Conservation (phyloP, 2,797 vertebrate species). For the Coregonus ussuriensis region DNA sequence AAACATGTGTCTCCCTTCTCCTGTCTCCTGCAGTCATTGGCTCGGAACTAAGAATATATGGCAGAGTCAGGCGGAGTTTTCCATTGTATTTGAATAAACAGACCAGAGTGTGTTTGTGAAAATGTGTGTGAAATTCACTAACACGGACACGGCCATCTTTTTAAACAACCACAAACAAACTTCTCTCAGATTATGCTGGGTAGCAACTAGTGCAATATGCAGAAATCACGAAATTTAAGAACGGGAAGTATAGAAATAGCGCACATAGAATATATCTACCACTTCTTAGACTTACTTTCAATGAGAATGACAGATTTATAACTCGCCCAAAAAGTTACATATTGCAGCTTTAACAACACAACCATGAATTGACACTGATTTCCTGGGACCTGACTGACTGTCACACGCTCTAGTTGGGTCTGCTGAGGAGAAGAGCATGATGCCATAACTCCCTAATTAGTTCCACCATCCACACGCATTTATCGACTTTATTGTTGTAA, state of each 20-base stretch:
- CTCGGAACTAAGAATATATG: slow-evolving; percentile 20
- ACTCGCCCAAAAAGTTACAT: no score
- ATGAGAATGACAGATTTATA: no score
- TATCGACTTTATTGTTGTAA: slow-evolving; percentile 62
- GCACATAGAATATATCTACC: no score
- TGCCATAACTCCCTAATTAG: slow-evolving; percentile 65
- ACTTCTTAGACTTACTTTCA: no score
- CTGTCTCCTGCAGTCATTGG: slow-evolving; percentile 27
- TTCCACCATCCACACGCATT: slow-evolving; percentile 55
- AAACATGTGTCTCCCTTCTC: slow-evolving; percentile 25
- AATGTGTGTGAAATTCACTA: background rate
- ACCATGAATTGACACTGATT: background rate
- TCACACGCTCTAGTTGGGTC: slow-evolving; percentile 22
- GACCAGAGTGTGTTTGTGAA: background rate
- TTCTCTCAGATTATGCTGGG: background rate
- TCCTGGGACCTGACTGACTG: background rate
- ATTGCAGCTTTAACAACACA: background rate
- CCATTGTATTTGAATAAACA: background rate
- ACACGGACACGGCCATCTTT: background rate
- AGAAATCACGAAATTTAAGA: no score
- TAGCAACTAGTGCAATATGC: no score
- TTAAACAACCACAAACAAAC: background rate
- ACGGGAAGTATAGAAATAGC: no score
- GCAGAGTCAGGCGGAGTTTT: slow-evolving; percentile 19
- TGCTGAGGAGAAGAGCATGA: slow-evolving; percentile 31